Conservation (phyloP, 2,888 invertebrate species). For the Ectemnius continuus region DNA sequence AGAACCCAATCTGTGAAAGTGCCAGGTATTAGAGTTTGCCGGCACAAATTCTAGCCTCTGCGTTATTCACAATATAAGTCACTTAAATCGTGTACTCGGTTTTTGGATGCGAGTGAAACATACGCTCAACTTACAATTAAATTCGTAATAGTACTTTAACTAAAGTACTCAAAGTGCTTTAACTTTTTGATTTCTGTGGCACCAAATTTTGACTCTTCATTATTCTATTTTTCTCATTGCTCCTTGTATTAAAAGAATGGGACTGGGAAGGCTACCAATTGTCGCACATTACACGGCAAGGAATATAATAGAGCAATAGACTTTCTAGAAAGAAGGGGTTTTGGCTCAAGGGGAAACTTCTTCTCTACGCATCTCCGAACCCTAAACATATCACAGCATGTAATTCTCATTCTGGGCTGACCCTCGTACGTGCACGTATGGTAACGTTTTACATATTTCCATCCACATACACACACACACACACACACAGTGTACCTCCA, state of each 20-base stretch:
- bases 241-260: too few relatives aligned
- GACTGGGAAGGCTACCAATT: too few relatives aligned
- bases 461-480: background rate
- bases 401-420: conserved; percentile 41
- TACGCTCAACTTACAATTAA: conserved; percentile 23
- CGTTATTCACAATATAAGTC: conserved; percentile 37
- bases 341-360: too few relatives aligned
- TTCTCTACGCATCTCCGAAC: conserved; percentile 1
- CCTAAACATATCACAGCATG: conserved; percentile 40
- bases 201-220: conserved; percentile 3
- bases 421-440: conserved; percentile 56
- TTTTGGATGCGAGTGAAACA: conserved; percentile 21
- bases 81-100: conserved; percentile 25
- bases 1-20: conserved; percentile 33
- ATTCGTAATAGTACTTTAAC: too few relatives aligned
- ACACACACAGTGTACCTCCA: conserved; percentile 25
- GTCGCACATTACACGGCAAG: too few relatives aligned
- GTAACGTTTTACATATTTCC: conserved; percentile 37
- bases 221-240: background rate
- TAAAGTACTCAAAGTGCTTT: conserved; percentile 16
- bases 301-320: too few relatives aligned
- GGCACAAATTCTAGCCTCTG: conserved; percentile 27
- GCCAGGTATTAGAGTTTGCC: conserved; percentile 19
- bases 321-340: too few relatives aligned
- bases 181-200: conserved; percentile 9